Evolutionary conservation across 2,888 invertebrate genomes (phyloP).

Genomic region (Leptinotarsa rubiginosa): DNA sequence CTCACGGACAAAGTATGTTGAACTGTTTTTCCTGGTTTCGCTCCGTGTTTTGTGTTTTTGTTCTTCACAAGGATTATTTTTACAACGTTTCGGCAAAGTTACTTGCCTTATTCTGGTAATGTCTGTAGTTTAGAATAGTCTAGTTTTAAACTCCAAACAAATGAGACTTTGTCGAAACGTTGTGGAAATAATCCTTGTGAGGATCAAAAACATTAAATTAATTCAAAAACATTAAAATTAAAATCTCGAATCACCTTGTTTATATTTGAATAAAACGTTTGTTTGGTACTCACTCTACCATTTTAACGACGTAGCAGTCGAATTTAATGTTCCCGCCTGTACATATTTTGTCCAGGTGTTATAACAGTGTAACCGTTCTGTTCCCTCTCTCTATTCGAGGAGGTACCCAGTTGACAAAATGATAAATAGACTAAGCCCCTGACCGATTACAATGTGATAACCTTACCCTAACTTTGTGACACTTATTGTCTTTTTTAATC

Average conservation of each 20-base stretch:
- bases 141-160: no score
- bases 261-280: conserved; percentile 28
- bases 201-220: no score
- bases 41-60: no score
- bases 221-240: no score
- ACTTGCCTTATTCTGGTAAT: no score
- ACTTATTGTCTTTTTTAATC: conserved; percentile 40
- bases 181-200: no score
- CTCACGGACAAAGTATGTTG: no score
- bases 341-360: conserved; percentile 61
- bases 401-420: conserved; percentile 59
- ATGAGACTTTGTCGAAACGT: no score
- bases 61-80: no score
- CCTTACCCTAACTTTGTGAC: conserved; percentile 48
- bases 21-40: neutral
- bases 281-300: conserved; percentile 25
- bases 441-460: conserved; percentile 56
- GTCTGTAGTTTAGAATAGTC: no score
- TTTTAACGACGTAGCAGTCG: conserved; percentile 38
- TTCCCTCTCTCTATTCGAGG: conserved; percentile 54
- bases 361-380: conserved; percentile 61
- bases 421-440: conserved; percentile 59
- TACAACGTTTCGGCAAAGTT: no score
- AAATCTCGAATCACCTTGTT: neutral
- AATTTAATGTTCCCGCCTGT: conserved; percentile 59